Conservation (phyloP, 92 coral and sea anemone genomes). For the Heliopora coerulea region DNA sequence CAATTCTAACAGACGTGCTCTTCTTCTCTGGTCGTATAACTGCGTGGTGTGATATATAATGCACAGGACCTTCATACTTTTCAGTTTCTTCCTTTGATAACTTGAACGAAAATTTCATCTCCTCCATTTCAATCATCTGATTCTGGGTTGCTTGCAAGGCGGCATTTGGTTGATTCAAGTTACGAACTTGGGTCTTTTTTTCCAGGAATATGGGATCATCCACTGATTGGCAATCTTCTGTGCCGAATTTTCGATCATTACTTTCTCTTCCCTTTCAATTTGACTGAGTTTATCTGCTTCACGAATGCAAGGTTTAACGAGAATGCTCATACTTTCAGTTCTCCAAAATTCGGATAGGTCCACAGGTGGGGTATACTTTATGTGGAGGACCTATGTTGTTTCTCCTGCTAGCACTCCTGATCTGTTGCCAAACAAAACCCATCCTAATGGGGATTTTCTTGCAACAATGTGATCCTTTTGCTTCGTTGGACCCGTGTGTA, state of each 20-base stretch:
- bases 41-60: slow-evolving; percentile 60
- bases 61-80: slow-evolving; percentile 43
- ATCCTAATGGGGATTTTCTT: slow-evolving; percentile 54
- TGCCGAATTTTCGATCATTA: slow-evolving; percentile 40
- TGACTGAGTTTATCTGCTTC: slow-evolving; percentile 39
- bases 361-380: slow-evolving; percentile 49
- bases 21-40: slow-evolving; percentile 56
- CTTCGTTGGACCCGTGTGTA: slow-evolving; percentile 55
- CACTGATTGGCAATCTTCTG: slow-evolving; percentile 26
- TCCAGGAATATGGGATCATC: slow-evolving; percentile 51
- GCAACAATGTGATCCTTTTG: slow-evolving; percentile 40
- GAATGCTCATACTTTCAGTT: slow-evolving; percentile 56
- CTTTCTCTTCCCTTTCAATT: slow-evolving; percentile 33
- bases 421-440: slow-evolving; percentile 52
- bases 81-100: slow-evolving; percentile 32
- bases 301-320: slow-evolving; percentile 47
- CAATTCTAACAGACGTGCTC: slow-evolving; percentile 58
- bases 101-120: slow-evolving; percentile 45
- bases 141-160: slow-evolving; percentile 34
- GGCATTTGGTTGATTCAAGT: slow-evolving; percentile 39
- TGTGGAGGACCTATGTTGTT: slow-evolving; percentile 36
- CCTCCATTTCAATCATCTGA: slow-evolving; percentile 45
- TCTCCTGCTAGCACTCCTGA: slow-evolving; percentile 6
- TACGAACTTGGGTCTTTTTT: slow-evolving; percentile 29
- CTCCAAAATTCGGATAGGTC: slow-evolving; percentile 48